phyloP scores from a whole-genome alignment of 1,140 invertebrate genomes.

The Drosophila oshimai region DNA sequence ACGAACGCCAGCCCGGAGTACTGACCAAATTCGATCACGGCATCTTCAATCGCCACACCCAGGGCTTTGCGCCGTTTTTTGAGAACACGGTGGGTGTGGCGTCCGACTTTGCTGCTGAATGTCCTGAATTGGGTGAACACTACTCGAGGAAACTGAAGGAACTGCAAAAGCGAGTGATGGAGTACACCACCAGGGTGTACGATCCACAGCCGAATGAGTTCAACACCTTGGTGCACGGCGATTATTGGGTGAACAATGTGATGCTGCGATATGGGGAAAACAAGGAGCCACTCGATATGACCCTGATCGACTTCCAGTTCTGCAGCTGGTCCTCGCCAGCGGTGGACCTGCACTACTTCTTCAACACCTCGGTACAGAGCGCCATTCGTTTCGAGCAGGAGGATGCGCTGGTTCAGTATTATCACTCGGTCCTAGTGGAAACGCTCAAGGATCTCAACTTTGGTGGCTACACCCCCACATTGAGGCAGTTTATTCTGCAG shows the following conservation, averaged over 20 bases:
- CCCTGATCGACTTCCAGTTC: constrained; percentile 79
- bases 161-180: constrained; percentile 54
- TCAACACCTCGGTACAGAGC: constrained; percentile 50
- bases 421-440: constrained; percentile 58
- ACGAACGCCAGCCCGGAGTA: constrained; percentile 52
- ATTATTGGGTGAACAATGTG: constrained; percentile 87
- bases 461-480: constrained; percentile 55
- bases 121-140: constrained; percentile 35
- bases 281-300: constrained; percentile 83
- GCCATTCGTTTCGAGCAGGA: constrained; percentile 40
- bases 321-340: constrained; percentile 70
- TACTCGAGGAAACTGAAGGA: constrained; percentile 50
- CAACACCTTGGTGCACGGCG: constrained; percentile 86
- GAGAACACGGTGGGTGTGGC: constrained; percentile 37
- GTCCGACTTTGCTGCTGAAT: constrained; percentile 30
- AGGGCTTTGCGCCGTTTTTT: constrained; percentile 53
- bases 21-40: constrained; percentile 64
- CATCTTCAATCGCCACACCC: constrained; percentile 66
- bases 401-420: constrained; percentile 64
- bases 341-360: constrained; percentile 74
- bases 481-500: constrained; percentile 64
- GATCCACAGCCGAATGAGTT: constrained; percentile 83
- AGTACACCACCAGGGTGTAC: constrained; percentile 52
- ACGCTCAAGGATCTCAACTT: constrained; percentile 58
- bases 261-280: constrained; percentile 84